phyloP scores from a whole-genome alignment of 2,797 vertebrate species.

The Stomatorhinus walkeri region DNA sequence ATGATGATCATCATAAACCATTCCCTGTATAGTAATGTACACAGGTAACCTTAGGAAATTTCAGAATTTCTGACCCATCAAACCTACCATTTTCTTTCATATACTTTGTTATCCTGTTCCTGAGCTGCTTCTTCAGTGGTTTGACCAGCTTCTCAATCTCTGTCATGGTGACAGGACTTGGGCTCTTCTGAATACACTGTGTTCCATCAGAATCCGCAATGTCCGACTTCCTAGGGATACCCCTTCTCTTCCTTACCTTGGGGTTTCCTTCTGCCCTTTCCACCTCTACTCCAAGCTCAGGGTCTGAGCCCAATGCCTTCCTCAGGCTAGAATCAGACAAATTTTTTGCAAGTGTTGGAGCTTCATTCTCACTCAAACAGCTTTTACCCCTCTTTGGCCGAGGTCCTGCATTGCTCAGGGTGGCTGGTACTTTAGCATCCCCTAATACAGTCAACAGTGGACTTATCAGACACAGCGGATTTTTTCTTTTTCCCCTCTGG shows the following conservation, averaged over 20 bases:
- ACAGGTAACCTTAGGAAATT: background rate
- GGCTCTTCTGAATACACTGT: background rate
- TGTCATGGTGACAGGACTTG: slow-evolving; percentile 24
- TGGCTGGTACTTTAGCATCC: slow-evolving; percentile 3
- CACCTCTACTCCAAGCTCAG: slow-evolving; percentile 30
- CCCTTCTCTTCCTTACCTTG: slow-evolving; percentile 20
- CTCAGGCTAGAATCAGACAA: slow-evolving; percentile 47
- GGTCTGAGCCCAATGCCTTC: slow-evolving; percentile 46
- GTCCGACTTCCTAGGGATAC: slow-evolving; percentile 23
- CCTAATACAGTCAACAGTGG: background rate
- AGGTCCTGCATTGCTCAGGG: slow-evolving; percentile 30
- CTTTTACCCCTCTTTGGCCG: slow-evolving; percentile 45
- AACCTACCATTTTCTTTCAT: slow-evolving; percentile 59
- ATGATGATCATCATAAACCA: background rate
- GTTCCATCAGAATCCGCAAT: background rate
- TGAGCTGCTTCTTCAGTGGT: slow-evolving; percentile 49
- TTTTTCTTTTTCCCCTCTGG: slow-evolving; percentile 45
- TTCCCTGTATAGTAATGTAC: background rate
- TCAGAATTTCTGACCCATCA: background rate
- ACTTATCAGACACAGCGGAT: slow-evolving; percentile 1
- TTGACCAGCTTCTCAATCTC: slow-evolving; percentile 41
- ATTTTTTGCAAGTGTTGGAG: slow-evolving; percentile 16
- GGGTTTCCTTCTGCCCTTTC: slow-evolving; percentile 15
- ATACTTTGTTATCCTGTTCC: slow-evolving; percentile 40
- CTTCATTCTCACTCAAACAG: slow-evolving; percentile 21